A percentile compares a stretch with the other conserved stretches of the same genome.
Conservation (phyloP, 2,888 invertebrate genomes). For the Drosophila meridiana region DNA sequence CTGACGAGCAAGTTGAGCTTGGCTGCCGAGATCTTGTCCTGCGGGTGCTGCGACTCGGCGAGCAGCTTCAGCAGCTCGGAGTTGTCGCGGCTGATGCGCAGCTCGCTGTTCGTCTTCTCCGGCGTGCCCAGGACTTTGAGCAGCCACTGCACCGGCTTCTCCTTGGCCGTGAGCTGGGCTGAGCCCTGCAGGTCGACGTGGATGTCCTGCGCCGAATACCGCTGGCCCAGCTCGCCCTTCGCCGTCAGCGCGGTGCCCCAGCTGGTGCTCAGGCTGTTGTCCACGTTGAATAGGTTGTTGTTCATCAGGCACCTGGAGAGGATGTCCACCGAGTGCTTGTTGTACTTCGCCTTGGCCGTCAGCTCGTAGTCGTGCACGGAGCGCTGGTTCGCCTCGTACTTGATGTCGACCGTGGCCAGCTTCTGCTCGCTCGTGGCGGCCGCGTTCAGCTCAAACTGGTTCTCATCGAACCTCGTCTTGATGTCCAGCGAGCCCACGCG, state of each 20-base stretch:
- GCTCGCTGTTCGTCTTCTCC: constrained; percentile 84
- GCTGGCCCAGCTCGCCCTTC: constrained; percentile 82
- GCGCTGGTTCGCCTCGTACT: constrained; percentile 84
- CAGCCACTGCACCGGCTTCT: constrained; percentile 76
- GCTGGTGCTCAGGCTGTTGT: constrained; percentile 78
- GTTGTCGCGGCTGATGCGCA: constrained; percentile 81
- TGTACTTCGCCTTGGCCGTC: constrained; percentile 87
- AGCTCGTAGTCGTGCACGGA: constrained; percentile 86
- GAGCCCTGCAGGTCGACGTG: constrained; percentile 81
- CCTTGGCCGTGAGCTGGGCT: constrained; percentile 72
- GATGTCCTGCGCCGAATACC: constrained; percentile 75
- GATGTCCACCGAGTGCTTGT: constrained; percentile 80
- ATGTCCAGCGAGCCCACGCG: constrained; percentile 80
- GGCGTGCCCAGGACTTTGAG: constrained; percentile 75
- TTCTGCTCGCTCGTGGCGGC: constrained; percentile 87
- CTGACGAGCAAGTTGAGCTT: constrained; percentile 87
- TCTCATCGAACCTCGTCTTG: constrained; percentile 84
- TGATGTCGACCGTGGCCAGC: constrained; percentile 86
- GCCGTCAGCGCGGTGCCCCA: constrained; percentile 80
- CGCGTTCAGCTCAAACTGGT: constrained; percentile 86
- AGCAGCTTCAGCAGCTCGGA: constrained; percentile 71
- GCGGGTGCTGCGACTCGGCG: constrained; percentile 81
- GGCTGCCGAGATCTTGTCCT: constrained; percentile 83
- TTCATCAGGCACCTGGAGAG: constrained; percentile 77
- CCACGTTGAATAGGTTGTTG: constrained; percentile 79